Conservation (phyloP, 2,888 invertebrate genomes). For the Drosophila lacicola region DNA sequence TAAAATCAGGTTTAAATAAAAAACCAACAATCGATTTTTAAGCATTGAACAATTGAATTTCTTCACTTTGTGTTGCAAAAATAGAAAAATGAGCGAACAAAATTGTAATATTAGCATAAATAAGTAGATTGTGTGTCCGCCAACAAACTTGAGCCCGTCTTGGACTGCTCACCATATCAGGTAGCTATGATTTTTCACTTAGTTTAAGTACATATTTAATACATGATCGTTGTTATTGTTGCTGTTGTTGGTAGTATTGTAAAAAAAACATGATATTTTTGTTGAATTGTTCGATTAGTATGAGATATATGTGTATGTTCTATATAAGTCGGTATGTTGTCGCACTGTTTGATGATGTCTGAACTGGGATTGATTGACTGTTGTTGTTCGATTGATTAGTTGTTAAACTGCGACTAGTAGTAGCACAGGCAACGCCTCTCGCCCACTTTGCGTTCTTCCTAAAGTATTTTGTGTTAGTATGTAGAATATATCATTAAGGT, state of each 20-base stretch:
- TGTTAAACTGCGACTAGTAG: conserved; percentile 61
- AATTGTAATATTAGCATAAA: conserved; percentile 38
- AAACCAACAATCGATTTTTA: conserved; percentile 65
- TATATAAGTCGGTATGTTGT: conserved; percentile 31
- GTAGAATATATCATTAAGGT: conserved; percentile 69
- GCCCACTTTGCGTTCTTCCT: conserved; percentile 54
- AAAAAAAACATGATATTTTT: conserved; percentile 34
- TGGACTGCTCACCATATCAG: conserved; percentile 27
- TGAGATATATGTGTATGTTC: conserved; percentile 48
- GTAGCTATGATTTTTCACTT: conserved; percentile 40
- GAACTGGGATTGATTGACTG: conserved; percentile 48
- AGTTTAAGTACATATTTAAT: conserved; percentile 73
- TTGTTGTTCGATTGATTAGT: conserved; percentile 44
- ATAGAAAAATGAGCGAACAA: conserved; percentile 63
- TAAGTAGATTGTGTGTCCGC: conserved; percentile 36
- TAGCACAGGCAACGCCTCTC: conserved; percentile 55
- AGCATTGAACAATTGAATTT: conserved; percentile 66
- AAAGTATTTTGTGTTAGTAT: conserved; percentile 67
- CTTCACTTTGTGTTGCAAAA: conserved; percentile 44
- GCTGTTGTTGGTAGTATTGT: conserved; percentile 41
- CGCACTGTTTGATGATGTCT: conserved; percentile 28
- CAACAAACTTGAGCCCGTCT: conserved; percentile 49
- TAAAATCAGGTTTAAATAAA: conserved; percentile 54
- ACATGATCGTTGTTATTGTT: conserved; percentile 60
- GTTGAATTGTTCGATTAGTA: conserved; percentile 54